These are phyloP conservation scores for Gulo gulo DNA, from an alignment of 2,113 vertebrate genomes.

Conservation along the genomic window DNA sequence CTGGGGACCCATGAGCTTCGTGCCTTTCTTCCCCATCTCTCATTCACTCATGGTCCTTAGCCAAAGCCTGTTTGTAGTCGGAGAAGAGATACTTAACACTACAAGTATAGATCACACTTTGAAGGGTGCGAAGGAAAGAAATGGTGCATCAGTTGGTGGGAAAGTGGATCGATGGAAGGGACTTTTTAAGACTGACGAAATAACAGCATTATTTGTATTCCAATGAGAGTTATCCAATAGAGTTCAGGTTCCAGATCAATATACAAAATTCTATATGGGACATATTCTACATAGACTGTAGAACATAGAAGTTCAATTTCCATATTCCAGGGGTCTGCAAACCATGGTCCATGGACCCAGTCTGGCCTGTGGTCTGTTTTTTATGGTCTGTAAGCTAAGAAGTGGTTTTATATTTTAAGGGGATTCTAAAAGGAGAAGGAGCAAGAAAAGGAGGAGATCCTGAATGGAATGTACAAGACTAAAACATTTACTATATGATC, in stretches of 20 bases:
- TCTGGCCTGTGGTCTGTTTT: background rate
- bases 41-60: background rate
- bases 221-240: background rate
- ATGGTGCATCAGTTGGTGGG: background rate
- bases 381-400: background rate
- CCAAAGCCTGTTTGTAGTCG: background rate
- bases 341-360: too few relatives aligned
- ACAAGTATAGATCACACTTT: background rate
- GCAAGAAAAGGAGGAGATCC: background rate
- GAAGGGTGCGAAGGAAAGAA: background rate
- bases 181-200: background rate
- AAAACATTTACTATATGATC: background rate
- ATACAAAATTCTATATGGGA: background rate
- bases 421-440: background rate
- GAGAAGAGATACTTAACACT: background rate
- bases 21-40: background rate
- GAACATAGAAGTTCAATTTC: background rate
- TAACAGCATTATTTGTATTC: background rate
- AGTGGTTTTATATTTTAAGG: background rate
- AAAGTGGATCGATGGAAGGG: background rate
- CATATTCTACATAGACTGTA: background rate
- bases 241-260: background rate
- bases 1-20: background rate
- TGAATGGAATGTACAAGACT: background rate
- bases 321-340: background rate